Evolutionary conservation across 35 echinoderm and acorn worm species (phyloP), one percentile per base, ranked within the genome.

Genomic region (Hemicentrotus pulcherrimus): DNA sequence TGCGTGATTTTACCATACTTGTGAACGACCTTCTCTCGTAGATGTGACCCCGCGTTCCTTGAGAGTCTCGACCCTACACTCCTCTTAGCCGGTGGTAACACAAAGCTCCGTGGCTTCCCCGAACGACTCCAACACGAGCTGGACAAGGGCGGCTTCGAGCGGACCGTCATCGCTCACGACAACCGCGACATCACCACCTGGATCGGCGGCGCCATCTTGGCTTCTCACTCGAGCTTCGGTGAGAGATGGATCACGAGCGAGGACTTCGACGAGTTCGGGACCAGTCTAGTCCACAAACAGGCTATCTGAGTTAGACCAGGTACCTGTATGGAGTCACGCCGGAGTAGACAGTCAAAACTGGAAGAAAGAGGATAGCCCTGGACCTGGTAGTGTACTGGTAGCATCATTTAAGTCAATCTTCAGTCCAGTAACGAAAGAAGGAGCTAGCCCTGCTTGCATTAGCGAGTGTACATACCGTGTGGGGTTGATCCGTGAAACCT

Each of bases 1-100:
- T 55, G 8, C 10, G 9, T 55, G 50, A 41, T 41, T 41, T 55
- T 55, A 55, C 15, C 1, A 55, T 55, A 55, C 50, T 11, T 55
- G 11, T 55, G 8, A 14, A 14, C 15, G 11, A 55, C 50, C 50
- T 52, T 94, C 1, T 95, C 58, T 13, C 32, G 11, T 41, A 96
- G 95, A 28, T 96, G 95, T 31, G 94, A 96, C 52, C 65, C 92
- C n/a, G 86, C 6, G 31, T 94, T 96, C 86, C 52, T 96, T 9
- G 46, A 47, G 31, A 52, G 91, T 35, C 58, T 94, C 47, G 31
- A 94, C n/a, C 95, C 96, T 32, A 95, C 97, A 16, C 31, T 98
- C 22, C 86, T 98, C 8, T 89, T 98, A 5, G 88, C 96, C 31
- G 98, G 98, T 55, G 98, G 98, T 13, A 98, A 98, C 94, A 98